These are phyloP conservation scores for Oreocharis arfaki DNA, from an alignment of 2,113 vertebrate species.

Conservation along the genomic window DNA sequence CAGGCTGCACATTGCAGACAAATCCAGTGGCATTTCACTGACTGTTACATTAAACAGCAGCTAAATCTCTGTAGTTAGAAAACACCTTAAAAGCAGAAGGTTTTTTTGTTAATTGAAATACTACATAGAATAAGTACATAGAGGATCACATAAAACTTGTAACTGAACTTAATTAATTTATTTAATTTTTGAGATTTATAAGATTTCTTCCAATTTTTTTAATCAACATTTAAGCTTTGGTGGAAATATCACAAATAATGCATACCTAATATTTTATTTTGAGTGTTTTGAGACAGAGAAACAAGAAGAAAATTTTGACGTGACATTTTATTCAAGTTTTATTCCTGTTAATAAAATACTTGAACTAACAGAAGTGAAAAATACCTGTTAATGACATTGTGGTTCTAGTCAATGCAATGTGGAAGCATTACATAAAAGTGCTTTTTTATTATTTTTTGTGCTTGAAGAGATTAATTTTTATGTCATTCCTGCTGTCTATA, in stretches of 20 bases:
- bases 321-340: not conserved
- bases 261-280: not conserved
- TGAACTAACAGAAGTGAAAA: not conserved
- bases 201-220: accelerated
- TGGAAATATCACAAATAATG: not conserved
- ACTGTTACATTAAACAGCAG: not conserved
- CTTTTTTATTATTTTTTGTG: not conserved
- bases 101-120: not conserved
- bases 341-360: not conserved
- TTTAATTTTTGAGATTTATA: not conserved
- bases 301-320: not conserved
- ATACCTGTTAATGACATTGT: not conserved
- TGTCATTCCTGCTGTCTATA: not conserved
- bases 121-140: not conserved
- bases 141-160: accelerated
- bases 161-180: not conserved
- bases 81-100: not conserved
- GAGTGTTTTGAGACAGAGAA: not conserved
- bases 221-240: not conserved
- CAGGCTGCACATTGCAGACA: not conserved
- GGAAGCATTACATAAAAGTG: not conserved
- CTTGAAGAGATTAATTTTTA: not conserved
- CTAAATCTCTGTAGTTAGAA: not conserved
- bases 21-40: not conserved
- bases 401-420: not conserved